Conservation (phyloP, 2,888 invertebrate species). For the Branchipolynoe longqiensis region DNA sequence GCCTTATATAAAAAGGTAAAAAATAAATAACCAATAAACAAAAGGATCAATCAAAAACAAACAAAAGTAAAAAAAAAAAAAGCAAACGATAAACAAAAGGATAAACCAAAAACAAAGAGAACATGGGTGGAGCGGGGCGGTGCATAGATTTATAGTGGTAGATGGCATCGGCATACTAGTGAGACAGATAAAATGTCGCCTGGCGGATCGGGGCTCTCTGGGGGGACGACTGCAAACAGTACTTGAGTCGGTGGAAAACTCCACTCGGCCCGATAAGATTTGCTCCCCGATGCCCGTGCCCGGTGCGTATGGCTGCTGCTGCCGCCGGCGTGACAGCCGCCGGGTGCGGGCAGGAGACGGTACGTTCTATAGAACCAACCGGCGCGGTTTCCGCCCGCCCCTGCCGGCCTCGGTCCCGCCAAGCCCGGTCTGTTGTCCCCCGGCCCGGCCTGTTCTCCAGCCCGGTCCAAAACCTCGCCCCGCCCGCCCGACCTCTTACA, state of each 20-base stretch:
- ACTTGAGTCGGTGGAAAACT: constrained; percentile 22
- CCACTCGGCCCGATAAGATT: constrained; percentile 4
- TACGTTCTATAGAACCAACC: constrained; percentile 29
- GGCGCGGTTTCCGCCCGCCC: too few relatives aligned
- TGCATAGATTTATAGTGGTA: not conserved
- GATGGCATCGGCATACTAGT: not conserved
- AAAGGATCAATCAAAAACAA: too few relatives aligned
- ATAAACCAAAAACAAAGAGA: not conserved
- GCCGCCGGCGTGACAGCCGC: not conserved
- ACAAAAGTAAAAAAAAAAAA: not conserved
- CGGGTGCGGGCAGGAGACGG: not conserved
- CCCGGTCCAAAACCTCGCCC: constrained; percentile 16
- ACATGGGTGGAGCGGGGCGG: too few relatives aligned
- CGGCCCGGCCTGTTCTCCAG: too few relatives aligned
- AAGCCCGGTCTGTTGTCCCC: too few relatives aligned
- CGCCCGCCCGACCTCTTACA: constrained; percentile 35
- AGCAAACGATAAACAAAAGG: not conserved
- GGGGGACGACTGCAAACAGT: not conserved
- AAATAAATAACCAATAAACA: too few relatives aligned
- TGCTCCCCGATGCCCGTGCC: constrained; percentile 2
- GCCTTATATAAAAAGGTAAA: too few relatives aligned
- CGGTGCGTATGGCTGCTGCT: not conserved
- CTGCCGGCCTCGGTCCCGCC: too few relatives aligned
- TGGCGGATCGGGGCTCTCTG: not conserved
- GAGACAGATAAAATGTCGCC: not conserved